These are phyloP conservation scores for Xyrauchen texanus DNA, from an alignment of 2,113 vertebrate genomes.

Conservation along the genomic window DNA sequence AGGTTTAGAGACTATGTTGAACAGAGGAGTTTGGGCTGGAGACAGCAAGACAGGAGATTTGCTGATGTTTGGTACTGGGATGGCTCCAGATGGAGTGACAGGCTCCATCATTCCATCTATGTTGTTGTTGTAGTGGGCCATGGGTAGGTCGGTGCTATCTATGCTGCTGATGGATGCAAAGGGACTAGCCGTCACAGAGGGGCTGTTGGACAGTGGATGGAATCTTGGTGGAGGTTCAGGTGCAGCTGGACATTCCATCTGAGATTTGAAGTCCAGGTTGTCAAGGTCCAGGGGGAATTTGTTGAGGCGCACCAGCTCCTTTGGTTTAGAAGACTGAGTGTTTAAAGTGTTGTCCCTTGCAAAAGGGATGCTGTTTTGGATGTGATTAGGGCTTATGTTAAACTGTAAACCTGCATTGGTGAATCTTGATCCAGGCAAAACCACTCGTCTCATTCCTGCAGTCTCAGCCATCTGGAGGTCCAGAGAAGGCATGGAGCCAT, in stretches of 20 bases:
- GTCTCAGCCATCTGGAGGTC: conserved; percentile 79
- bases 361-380: conserved; percentile 49
- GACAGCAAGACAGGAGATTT: conserved; percentile 53
- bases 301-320: conserved; percentile 68
- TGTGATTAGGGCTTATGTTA: conserved; percentile 54
- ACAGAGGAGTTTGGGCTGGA: conserved; percentile 57
- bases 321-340: conserved; percentile 59
- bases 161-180: conserved; percentile 57
- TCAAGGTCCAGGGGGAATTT: conserved; percentile 71
- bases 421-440: conserved; percentile 62
- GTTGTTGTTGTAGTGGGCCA: conserved; percentile 48
- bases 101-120: conserved; percentile 4
- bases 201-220: conserved; percentile 50
- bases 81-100: conserved; percentile 39
- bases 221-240: conserved; percentile 45
- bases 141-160: conserved; percentile 55
- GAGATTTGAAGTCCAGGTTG: conserved; percentile 60
- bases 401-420: conserved; percentile 51
- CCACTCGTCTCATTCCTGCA: conserved; percentile 40
- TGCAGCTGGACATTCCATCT: neutral
- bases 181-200: conserved; percentile 47
- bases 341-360: conserved; percentile 60
- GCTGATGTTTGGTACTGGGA: conserved; percentile 54
- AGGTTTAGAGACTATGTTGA: conserved; percentile 64
- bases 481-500: conserved; percentile 72